phyloP scores from a whole-genome alignment of 2,888 invertebrate species.

The Conops quadrifasciatus region DNA sequence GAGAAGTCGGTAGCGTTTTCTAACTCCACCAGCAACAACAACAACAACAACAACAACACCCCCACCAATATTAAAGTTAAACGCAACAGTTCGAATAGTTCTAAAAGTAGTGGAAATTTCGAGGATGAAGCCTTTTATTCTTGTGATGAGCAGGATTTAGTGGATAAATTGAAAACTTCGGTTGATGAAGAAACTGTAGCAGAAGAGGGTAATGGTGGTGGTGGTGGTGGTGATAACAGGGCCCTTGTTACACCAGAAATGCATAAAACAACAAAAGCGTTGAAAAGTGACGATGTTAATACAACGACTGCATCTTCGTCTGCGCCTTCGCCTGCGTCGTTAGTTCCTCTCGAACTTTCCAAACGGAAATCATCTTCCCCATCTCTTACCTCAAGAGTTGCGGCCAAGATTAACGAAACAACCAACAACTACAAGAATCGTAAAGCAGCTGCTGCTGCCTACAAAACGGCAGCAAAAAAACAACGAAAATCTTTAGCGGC shows the following conservation, averaged over 20 bases:
- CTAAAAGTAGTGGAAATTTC: slow-evolving; percentile 50
- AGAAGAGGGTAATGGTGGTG: slow-evolving; percentile 14
- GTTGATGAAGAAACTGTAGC: not conserved
- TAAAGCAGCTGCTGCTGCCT: slow-evolving; percentile 47
- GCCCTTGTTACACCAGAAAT: slow-evolving; percentile 16
- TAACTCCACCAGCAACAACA: not conserved
- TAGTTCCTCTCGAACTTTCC: slow-evolving; percentile 1
- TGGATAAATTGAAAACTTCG: slow-evolving; percentile 31
- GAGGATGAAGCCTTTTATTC: slow-evolving; percentile 51
- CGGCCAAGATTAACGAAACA: slow-evolving; percentile 60
- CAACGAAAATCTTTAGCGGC: slow-evolving; percentile 48
- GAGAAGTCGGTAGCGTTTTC: not conserved
- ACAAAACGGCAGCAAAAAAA: slow-evolving; percentile 51
- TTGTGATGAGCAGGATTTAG: slow-evolving; percentile 46
- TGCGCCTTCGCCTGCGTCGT: not conserved
- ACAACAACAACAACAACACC: not conserved
- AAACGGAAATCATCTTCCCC: slow-evolving; percentile 55
- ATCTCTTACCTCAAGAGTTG: slow-evolving; percentile 61
- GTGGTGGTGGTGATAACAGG: too few species aligned
- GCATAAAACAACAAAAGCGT: slow-evolving; percentile 15
- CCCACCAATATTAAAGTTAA: slow-evolving; percentile 40
- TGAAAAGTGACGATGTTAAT: not conserved
- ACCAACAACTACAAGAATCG: slow-evolving; percentile 59
- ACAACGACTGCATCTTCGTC: not conserved
- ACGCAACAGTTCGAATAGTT: slow-evolving; percentile 50